phyloP scores from a whole-genome alignment of 2,888 invertebrate species.

The Carabus problematicus region DNA sequence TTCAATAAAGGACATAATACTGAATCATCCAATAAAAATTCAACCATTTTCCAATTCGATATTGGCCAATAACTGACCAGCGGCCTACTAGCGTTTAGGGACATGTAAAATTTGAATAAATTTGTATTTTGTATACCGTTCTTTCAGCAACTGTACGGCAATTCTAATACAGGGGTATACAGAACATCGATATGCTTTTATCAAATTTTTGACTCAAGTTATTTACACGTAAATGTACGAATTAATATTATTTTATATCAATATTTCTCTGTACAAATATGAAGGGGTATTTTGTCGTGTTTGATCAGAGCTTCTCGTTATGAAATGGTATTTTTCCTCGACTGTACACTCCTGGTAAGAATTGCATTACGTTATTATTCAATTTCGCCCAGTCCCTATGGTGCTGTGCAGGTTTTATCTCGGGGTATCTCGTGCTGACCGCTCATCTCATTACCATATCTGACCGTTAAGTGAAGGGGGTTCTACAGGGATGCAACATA shows the following conservation, averaged over 20 bases:
- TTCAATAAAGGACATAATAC: slow-evolving; percentile 30
- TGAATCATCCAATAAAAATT: slow-evolving; percentile 35
- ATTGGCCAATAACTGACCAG: slow-evolving; percentile 40
- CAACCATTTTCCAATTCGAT: slow-evolving; percentile 33
- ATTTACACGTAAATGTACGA: not conserved
- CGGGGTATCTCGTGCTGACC: slow-evolving; percentile 40
- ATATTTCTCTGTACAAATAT: not conserved
- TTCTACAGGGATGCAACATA: slow-evolving; percentile 10
- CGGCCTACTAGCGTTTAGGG: slow-evolving; percentile 29
- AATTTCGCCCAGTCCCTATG: slow-evolving; percentile 49
- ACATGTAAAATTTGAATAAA: slow-evolving; percentile 43
- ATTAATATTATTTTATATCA: slow-evolving; percentile 1
- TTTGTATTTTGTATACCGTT: slow-evolving; percentile 41
- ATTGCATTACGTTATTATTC: slow-evolving; percentile 50
- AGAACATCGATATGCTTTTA: slow-evolving; percentile 4
- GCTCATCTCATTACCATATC: slow-evolving; percentile 41
- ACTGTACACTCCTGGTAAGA: slow-evolving; percentile 34
- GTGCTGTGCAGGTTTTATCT: slow-evolving; percentile 51
- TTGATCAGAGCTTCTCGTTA: not conserved
- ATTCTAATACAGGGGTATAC: slow-evolving; percentile 30
- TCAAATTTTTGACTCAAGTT: not conserved
- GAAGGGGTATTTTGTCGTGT: not conserved
- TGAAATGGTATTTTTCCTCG: not conserved
- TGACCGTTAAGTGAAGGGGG: slow-evolving; percentile 40
- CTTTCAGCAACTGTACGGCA: not conserved